phyloP scores from a whole-genome alignment of 2,888 invertebrate species.

The Pollenia amentaria region DNA sequence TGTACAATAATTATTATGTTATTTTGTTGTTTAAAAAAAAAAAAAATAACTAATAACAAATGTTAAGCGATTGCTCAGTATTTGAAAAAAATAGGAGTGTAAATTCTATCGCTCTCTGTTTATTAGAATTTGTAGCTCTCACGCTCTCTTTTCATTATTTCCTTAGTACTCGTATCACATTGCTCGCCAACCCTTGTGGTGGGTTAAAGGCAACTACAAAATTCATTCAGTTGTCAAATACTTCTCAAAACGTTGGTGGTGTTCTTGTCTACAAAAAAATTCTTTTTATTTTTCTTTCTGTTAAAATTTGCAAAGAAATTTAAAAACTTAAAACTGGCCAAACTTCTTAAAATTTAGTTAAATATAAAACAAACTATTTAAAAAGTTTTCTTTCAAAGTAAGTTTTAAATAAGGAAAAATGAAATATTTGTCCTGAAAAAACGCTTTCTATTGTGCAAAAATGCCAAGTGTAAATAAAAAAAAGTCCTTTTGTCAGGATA shows the following conservation, averaged over 20 bases:
- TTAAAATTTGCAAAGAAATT: neutral
- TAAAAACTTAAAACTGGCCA: neutral
- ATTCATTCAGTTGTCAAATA: conserved; percentile 25
- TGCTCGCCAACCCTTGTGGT: conserved; percentile 5
- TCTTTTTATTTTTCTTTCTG: neutral
- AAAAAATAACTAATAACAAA: too few relatives aligned
- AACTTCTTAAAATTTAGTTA: too few relatives aligned
- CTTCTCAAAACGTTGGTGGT: conserved; percentile 16
- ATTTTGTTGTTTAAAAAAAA: too few relatives aligned
- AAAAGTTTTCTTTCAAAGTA: neutral
- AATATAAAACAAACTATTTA: too few relatives aligned
- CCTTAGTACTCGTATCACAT: neutral
- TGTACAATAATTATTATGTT: too few relatives aligned
- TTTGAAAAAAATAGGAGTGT: too few relatives aligned
- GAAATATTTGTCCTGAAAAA: neutral
- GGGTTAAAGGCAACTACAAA: neutral
- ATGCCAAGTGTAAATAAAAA: conserved; percentile 22
- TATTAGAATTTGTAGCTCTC: neutral
- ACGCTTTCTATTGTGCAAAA: neutral
- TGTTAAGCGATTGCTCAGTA: too few relatives aligned
- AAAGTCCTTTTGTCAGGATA: conserved; percentile 42
- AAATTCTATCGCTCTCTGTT: too few relatives aligned
- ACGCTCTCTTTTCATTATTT: neutral
- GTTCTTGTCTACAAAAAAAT: neutral
- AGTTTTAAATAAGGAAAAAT: neutral